phyloP scores from a whole-genome alignment of 2,888 invertebrate genomes.

The Eilema griseolum region DNA sequence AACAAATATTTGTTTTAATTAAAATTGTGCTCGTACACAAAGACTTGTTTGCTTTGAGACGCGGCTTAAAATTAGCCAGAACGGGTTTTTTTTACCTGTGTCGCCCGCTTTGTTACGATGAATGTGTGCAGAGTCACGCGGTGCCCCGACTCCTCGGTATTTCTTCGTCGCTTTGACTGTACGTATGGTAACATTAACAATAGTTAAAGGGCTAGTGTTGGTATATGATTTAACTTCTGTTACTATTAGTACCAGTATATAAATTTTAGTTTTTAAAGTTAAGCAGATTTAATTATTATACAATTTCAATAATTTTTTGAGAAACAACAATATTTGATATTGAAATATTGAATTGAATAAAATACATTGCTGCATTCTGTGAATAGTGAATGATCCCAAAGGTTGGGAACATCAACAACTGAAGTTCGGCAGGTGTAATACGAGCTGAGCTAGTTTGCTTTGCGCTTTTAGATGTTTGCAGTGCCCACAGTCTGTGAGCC shows the following conservation, averaged over 20 bases:
- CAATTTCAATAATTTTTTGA: background rate
- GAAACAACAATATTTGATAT: background rate
- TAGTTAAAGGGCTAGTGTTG: background rate
- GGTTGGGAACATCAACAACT: constrained; percentile 56
- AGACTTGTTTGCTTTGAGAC: constrained; percentile 69
- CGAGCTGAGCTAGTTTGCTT: constrained; percentile 59
- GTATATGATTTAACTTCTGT: background rate
- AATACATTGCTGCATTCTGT: background rate
- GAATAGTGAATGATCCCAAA: constrained; percentile 29
- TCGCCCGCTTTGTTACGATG: constrained; percentile 70
- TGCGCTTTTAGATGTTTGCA: constrained; percentile 70
- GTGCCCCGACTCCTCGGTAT: constrained; percentile 70
- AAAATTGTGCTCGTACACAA: constrained; percentile 67
- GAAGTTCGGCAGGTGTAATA: constrained; percentile 71
- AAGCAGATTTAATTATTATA: background rate
- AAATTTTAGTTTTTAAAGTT: background rate
- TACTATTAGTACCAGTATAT: background rate
- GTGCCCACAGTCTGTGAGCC: constrained; percentile 60
- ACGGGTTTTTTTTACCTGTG: constrained; percentile 77
- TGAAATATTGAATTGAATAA: background rate
- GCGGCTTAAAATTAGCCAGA: constrained; percentile 69
- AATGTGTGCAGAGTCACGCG: constrained; percentile 79
- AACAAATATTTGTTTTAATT: constrained; percentile 72
- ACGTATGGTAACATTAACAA: constrained; percentile 48
- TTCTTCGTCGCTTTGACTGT: constrained; percentile 63